These are phyloP conservation scores for Ectemnius cavifrons DNA, from an alignment of 2,888 invertebrate species.

Conservation along the genomic window DNA sequence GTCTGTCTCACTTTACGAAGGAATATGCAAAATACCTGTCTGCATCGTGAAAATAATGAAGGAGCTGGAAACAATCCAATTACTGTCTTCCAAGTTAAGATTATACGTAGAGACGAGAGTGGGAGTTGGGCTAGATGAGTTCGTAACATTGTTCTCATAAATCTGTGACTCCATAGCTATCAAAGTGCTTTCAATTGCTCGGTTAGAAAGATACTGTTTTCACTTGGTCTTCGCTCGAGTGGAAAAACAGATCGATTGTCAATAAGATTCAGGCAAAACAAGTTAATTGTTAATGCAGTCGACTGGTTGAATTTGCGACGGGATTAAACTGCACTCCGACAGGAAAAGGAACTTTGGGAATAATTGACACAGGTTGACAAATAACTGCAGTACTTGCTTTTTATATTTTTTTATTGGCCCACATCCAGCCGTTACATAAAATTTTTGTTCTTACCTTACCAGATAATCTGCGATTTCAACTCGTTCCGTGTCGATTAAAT, in stretches of 20 bases:
- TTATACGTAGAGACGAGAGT: conserved; percentile 79
- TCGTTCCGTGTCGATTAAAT: conserved; percentile 41
- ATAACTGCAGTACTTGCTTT: conserved; percentile 15
- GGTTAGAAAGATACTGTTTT: conserved; percentile 24
- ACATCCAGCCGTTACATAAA: conserved; percentile 69
- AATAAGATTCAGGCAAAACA: conserved; percentile 49
- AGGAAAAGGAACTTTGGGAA: neutral
- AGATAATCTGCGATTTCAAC: conserved; percentile 56
- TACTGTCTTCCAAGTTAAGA: conserved; percentile 88
- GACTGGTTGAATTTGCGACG: no score
- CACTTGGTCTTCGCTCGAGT: neutral
- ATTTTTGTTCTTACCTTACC: conserved; percentile 30
- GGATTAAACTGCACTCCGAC: neutral
- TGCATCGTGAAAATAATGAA: conserved; percentile 97
- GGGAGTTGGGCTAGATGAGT: conserved; percentile 43
- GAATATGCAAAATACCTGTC: conserved; percentile 82
- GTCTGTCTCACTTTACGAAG: neutral
- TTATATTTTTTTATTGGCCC: conserved; percentile 71
- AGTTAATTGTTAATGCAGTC: conserved; percentile 34
- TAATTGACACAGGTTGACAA: neutral
- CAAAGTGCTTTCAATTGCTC: conserved; percentile 6
- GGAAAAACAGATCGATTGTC: conserved; percentile 70
- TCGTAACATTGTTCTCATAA: conserved; percentile 57
- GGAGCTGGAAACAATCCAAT: conserved; percentile 92
- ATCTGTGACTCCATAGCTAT: conserved; percentile 47